Conservation (phyloP, 2,113 vertebrate species). For the Oreochromis tanganicae region DNA sequence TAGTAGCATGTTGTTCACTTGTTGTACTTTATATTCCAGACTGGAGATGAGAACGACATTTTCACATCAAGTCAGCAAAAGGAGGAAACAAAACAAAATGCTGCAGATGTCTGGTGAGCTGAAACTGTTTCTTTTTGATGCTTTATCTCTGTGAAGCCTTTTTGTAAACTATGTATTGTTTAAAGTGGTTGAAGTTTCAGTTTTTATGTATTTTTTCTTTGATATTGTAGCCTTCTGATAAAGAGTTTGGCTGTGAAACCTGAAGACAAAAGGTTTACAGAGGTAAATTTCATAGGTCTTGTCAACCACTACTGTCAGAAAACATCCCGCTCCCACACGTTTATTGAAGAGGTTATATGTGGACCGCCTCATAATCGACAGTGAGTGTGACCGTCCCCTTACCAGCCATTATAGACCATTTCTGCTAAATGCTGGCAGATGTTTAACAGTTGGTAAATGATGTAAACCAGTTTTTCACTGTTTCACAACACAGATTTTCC, state of each 20-base stretch:
- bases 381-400: constrained; percentile 29
- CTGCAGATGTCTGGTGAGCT: neutral
- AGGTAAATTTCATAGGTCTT: constrained; percentile 18
- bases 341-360: neutral
- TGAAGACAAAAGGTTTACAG: neutral
- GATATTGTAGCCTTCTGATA: fast-evolving
- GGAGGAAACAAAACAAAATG: neutral
- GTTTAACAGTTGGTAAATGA: neutral
- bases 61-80: neutral
- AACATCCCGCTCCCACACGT: neutral
- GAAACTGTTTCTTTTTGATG: fast-evolving
- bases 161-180: neutral
- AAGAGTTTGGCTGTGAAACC: neutral
- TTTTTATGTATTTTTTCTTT: fast-evolving
- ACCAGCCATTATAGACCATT: neutral
- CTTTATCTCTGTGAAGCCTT: neutral
- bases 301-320: constrained; percentile 50
- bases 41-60: neutral
- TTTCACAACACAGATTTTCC: constrained; percentile 45
- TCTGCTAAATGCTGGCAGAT: neutral
- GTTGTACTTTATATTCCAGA: neutral
- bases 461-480: neutral
- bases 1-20: neutral
- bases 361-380: constrained; percentile 21
- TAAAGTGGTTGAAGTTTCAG: neutral